Percentiles rank a stretch among this genome's conserved stretches.
Conservation (phyloP, 2,113 vertebrate genomes). For the Tychaedon coryphoeus region DNA sequence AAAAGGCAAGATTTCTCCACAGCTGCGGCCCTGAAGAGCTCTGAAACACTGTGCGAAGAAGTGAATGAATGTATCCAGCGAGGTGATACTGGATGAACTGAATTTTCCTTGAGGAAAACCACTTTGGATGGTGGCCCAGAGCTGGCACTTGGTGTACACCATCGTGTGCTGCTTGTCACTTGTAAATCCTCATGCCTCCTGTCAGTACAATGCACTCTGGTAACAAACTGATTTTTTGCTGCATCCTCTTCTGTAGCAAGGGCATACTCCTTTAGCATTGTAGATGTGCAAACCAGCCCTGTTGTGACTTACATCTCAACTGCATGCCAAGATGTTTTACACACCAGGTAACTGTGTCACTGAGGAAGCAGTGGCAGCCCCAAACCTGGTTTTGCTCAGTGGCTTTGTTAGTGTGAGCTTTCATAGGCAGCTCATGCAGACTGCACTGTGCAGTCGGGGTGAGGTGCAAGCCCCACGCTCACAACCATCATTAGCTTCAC, state of each 20-base stretch:
- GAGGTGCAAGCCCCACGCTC: not conserved
- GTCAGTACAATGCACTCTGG: not conserved
- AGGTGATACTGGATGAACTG: not conserved
- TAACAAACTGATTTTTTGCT: not conserved
- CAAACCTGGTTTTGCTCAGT: not conserved
- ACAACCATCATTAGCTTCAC: fast-evolving
- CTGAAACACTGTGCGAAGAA: not conserved
- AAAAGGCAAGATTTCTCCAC: conserved; percentile 45
- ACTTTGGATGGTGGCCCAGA: not conserved
- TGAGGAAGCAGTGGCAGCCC: not conserved
- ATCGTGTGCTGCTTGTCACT: not conserved
- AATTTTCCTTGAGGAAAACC: conserved; percentile 21
- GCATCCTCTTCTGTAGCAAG: not conserved
- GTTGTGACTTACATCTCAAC: not conserved
- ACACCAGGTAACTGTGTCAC: not conserved
- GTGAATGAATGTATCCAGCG: fast-evolving
- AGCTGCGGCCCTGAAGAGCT: not conserved
- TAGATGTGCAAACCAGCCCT: not conserved
- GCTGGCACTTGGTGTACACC: not conserved
- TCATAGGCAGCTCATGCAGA: not conserved
- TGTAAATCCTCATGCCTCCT: not conserved
- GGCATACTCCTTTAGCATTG: not conserved
- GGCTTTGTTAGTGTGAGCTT: not conserved
- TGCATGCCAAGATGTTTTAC: not conserved
- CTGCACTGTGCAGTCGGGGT: fast-evolving